Evolutionary conservation across 1,140 invertebrate genomes (phyloP), one percentile per base, ranked within the genome.

Genomic region (Sminthurinus signatus): DNA sequence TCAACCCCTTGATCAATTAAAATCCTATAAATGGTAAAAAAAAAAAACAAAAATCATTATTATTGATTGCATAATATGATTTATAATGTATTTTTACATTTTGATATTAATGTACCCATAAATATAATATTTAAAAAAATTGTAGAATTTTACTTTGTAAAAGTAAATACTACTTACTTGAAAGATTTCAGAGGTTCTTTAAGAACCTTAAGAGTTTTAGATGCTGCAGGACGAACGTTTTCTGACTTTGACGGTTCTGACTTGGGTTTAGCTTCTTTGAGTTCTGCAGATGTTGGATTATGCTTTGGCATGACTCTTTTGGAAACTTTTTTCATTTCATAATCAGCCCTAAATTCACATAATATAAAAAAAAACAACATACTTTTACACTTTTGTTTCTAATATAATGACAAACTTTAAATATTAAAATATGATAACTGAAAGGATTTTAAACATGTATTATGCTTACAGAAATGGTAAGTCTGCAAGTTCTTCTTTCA

Each of bases 241-340:
- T n/a, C n/a, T n/a, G n/a, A n/a, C n/a, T n/a, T 12, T 48, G 46
- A 48, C 8, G 46, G 19, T 12, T n/a, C 39, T n/a, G n/a, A 10
- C n/a, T 4, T 1, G 1, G 25, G 31, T 15, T n/a, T 32, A 27
- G 59, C 44, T 1, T 17, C 48, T 25, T n/a, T n/a, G n/a, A n/a
- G n/a, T n/a, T n/a, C n/a, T n/a, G 59, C 59, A 1, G 43, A 28
- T 31, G 12, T 19, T 25, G 50, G 32, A 28, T 44, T 64, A 59
- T 60, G 62, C 12, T 65, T 62, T 1, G 63, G 80, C 64, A 92
- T 83, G n/a, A 85, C 62, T 44, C 89, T 77, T 2, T 79, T 78
- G 43, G 43, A 12, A 52, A 65, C 36, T 52, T 79, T 75, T 15
- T 84, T 77, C 65, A 84, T 84, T 60, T 81, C 4, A 17, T 28